Conservation (phyloP, 2,797 vertebrate genomes). For the Lutjanus argentimaculatus region DNA sequence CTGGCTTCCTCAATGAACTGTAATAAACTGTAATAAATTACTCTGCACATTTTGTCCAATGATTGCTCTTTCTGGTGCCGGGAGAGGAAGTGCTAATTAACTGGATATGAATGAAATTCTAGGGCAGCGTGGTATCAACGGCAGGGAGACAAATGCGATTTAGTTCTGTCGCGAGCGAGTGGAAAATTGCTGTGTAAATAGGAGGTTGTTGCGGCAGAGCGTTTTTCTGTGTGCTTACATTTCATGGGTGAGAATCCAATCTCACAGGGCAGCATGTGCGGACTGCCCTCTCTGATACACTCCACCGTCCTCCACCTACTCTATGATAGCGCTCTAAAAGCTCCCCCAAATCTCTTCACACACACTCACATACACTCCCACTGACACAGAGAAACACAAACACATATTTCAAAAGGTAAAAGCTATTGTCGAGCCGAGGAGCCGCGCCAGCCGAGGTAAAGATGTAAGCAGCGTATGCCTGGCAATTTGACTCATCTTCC, state of each 20-base stretch:
- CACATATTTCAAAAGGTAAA: conserved; percentile 72
- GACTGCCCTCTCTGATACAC: conserved; percentile 79
- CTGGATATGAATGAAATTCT: conserved; percentile 77
- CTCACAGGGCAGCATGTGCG: conserved; percentile 76
- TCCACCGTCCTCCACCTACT: conserved; percentile 79
- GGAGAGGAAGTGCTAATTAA: conserved; percentile 82
- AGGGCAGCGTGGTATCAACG: conserved; percentile 70
- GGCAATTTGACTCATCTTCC: conserved; percentile 72
- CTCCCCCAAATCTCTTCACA: conserved; percentile 71
- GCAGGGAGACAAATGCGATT: conserved; percentile 78
- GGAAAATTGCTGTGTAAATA: conserved; percentile 86
- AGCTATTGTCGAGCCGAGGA: conserved; percentile 55
- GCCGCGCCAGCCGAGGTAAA: conserved; percentile 48
- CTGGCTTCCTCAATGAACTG: conserved; percentile 77
- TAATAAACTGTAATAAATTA: conserved; percentile 83
- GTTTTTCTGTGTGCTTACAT: conserved; percentile 82
- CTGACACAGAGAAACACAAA: conserved; percentile 70
- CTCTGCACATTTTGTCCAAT: conserved; percentile 67
- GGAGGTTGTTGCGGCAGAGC: conserved; percentile 80
- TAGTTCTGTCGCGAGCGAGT: conserved; percentile 75
- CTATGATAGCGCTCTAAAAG: conserved; percentile 83
- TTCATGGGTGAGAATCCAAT: conserved; percentile 86
- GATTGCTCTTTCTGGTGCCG: conserved; percentile 77
- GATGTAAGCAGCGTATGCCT: conserved; percentile 54
- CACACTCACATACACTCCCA: conserved; percentile 57